phyloP scores from a whole-genome alignment of 2,888 invertebrate species.

The Orthosia gothica region DNA sequence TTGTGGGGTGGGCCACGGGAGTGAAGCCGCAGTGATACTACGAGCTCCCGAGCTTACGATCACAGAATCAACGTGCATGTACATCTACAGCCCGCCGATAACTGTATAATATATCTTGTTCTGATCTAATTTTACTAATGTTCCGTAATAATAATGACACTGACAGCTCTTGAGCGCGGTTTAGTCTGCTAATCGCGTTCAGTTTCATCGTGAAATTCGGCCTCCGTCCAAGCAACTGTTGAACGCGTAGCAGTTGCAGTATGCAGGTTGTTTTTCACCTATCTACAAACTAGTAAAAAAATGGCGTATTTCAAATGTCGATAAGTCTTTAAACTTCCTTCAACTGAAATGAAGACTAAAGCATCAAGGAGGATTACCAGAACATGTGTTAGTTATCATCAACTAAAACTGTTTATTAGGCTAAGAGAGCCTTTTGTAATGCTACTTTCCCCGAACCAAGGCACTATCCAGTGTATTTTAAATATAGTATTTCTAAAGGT shows the following conservation, averaged over 20 bases:
- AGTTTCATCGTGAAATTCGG: neutral
- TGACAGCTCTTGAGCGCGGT: neutral
- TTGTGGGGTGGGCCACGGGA: too few species aligned
- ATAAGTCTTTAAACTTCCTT: neutral
- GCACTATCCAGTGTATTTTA: neutral
- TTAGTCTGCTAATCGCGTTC: neutral
- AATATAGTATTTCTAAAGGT: conserved; percentile 9
- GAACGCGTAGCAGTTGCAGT: neutral
- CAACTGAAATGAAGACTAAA: neutral
- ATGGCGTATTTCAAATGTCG: too few species aligned
- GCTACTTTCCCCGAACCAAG: neutral
- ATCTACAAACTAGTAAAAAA: neutral
- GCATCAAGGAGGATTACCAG: too few species aligned
- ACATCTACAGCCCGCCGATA: too few species aligned
- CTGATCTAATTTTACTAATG: too few species aligned
- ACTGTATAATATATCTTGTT: too few species aligned
- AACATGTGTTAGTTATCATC: too few species aligned
- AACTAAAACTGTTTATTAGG: too few species aligned
- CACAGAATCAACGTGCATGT: too few species aligned
- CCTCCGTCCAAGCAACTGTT: neutral
- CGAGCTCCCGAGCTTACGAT: too few species aligned
- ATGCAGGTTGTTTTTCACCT: neutral
- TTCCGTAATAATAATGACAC: too few species aligned
- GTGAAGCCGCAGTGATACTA: too few species aligned
- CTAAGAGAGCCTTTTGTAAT: neutral